A percentile compares a stretch with the other conserved stretches of the same genome.
These are phyloP conservation scores for Drosophila helvetica DNA, from an alignment of 2,888 invertebrate genomes.

Conservation along the genomic window DNA sequence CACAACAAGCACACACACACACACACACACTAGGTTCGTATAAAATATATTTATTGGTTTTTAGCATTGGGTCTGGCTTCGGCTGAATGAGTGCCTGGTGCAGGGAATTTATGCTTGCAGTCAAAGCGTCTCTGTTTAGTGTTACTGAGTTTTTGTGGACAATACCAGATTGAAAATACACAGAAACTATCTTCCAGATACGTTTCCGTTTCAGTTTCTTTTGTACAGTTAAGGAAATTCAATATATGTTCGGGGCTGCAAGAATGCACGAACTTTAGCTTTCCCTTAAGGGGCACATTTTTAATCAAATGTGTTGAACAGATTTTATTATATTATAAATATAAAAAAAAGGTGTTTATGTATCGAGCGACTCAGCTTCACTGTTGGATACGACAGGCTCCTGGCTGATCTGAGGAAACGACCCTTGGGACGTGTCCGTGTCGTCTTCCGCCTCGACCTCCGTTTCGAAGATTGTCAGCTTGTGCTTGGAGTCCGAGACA, in stretches of 20 bases:
- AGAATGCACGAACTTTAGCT: too few species aligned
- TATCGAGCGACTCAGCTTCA: neutral
- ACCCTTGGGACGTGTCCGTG: constrained; percentile 85
- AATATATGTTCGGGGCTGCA: too few species aligned
- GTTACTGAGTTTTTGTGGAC: constrained; percentile 4
- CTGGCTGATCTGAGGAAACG: constrained; percentile 82
- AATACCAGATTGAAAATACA: too few species aligned
- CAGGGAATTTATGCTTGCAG: constrained; percentile 44
- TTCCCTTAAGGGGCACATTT: too few species aligned
- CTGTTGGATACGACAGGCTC: constrained; percentile 65
- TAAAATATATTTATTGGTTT: constrained; percentile 52
- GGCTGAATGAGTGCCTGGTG: constrained; percentile 22
- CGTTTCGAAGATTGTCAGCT: constrained; percentile 95
- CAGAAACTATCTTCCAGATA: too few species aligned
- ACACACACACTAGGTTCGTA: constrained; percentile 12
- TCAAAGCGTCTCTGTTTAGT: constrained; percentile 30
- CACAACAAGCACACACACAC: constrained; percentile 10
- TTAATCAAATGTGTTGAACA: too few species aligned
- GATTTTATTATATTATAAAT: too few species aligned
- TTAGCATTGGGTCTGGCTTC: constrained; percentile 22
- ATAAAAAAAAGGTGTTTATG: neutral
- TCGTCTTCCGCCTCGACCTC: constrained; percentile 96
- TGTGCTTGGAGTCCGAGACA: constrained; percentile 90
- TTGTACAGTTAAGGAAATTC: too few species aligned
- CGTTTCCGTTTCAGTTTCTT: too few species aligned